Conservation (phyloP, 2,797 vertebrate species). For the Rhynchonycteris naso region DNA sequence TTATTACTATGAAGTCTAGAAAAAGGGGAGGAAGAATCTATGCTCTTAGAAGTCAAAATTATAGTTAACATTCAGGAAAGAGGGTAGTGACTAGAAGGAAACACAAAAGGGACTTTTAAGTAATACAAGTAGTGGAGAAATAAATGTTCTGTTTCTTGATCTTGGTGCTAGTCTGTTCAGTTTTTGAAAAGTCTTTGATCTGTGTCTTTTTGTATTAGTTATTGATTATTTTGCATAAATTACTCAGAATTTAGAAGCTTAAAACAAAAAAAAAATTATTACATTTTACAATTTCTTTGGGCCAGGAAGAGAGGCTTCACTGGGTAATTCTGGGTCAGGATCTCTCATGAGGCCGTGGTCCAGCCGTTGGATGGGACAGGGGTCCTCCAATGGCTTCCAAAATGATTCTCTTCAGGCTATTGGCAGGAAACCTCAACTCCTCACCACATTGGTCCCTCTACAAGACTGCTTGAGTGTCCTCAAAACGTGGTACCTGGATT, state of each 20-base stretch:
- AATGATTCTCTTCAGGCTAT: not conserved
- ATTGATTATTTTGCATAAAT: not conserved
- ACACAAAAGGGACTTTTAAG: not conserved
- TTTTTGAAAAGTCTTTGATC: slow-evolving; percentile 23
- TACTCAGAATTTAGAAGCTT: not conserved
- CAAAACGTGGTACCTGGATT: not conserved
- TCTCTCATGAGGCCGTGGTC: not conserved
- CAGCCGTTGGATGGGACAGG: not conserved
- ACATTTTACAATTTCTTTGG: not conserved
- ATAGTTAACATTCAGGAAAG: not conserved
- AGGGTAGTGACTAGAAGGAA: not conserved
- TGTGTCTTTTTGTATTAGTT: not conserved
- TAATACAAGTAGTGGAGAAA: not conserved
- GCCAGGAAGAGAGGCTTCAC: not conserved
- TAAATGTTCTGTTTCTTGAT: not conserved
- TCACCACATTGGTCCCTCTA: not conserved
- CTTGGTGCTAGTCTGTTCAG: not conserved
- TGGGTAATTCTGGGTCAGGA: not conserved
- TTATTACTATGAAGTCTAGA: not conserved
- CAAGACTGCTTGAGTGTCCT: not conserved
- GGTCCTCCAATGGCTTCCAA: not conserved
- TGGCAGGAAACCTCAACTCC: not conserved
- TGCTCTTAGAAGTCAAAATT: not conserved
- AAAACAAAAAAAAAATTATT: not conserved
- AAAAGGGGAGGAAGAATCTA: not conserved